Base-by-base conservation (phyloP, 2,888 invertebrate genomes). In the Cantharis nigra region DNA sequence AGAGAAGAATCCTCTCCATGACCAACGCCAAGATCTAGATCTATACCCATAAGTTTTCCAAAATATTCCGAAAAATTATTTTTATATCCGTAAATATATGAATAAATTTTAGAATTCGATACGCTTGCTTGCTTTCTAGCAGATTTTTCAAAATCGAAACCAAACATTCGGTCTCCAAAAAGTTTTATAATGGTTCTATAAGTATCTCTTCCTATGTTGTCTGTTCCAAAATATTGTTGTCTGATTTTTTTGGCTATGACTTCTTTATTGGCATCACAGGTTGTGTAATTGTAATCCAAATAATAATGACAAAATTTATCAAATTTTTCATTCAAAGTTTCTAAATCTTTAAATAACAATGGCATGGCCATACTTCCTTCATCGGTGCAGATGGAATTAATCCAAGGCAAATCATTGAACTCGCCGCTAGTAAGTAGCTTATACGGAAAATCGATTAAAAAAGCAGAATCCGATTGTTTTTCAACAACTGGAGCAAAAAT, bases 381-480 rank as follows among this genome's bases (percentile, higher is more conserved):
- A 76, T 94, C 92, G n/a, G 92, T 91, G 0, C 92, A 91, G 69
- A 93, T 91, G 4, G 92, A 91, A 0, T 91, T 90, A 72, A 95
- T 89, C 90, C 94, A 93, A 0, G 95, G 95, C 4, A 93, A 85
- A 78, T 92, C 91, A n/a, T 91, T 89, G 82, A 92, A 91, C 23
- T 90, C 88, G 0, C 93, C 93, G 7, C 89, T 88, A 70, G 86
- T 88, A 0, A 94, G 89, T 0, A 93, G 90, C 64, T 91, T 90
- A 81, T 90, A 90, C 0, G 95, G 95, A 72, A 92, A 89, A 76
- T 92, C 90, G 0, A 90, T 89, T 1, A 96, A 87, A 87, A 95
- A 95, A 0, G 93, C 90, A 11, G 91, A 89, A 0, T 90, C 86
- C 3, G 87, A 84, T 11, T 65, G 33, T 69, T 87, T 88, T 72